These are phyloP conservation scores for Larimichthys polyactis DNA, from an alignment of 2,113 vertebrate species.

Conservation along the genomic window DNA sequence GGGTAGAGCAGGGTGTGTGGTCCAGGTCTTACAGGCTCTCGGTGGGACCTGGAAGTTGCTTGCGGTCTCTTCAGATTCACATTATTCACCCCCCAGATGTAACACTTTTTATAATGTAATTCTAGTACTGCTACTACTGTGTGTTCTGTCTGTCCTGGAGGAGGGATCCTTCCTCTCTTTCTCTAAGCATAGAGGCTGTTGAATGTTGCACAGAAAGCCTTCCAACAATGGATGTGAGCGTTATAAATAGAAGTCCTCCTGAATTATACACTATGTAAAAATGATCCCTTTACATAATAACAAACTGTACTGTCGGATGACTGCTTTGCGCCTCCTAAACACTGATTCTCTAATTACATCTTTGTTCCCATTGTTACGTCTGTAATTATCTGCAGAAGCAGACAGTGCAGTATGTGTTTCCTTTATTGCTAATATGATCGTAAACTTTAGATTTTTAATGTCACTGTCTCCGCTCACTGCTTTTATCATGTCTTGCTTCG, in stretches of 20 bases:
- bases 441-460: no score
- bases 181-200: background rate
- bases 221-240: background rate
- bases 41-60: no score
- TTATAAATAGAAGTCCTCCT: background rate
- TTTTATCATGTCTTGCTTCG: no score
- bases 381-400: constrained; percentile 14
- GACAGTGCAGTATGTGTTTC: background rate
- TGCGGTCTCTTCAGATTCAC: background rate
- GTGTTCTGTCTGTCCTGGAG: no score
- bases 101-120: background rate
- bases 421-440: constrained; percentile 7
- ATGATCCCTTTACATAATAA: background rate
- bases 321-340: background rate
- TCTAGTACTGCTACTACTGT: background rate
- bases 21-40: background rate
- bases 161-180: background rate
- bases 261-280: background rate
- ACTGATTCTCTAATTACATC: background rate
- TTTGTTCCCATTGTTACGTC: background rate
- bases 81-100: background rate
- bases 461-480: no score
- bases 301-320: background rate
- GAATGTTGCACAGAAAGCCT: background rate
- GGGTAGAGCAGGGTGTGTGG: background rate